These are phyloP conservation scores for Patiria miniata DNA, from an alignment of 35 echinoderm and acorn worm genomes.

Conservation along the genomic window DNA sequence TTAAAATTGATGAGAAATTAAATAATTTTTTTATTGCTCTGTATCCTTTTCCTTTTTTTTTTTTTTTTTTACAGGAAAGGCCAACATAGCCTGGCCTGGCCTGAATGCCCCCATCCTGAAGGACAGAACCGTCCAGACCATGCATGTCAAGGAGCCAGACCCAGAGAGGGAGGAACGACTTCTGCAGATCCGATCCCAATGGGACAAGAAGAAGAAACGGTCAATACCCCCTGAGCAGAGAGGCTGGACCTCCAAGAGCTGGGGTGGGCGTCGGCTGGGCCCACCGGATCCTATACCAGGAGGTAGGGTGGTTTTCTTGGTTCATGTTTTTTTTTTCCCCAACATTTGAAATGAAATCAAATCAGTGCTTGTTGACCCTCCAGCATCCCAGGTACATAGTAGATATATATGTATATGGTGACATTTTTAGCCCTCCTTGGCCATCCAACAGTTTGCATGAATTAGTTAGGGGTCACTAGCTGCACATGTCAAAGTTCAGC, in stretches of 20 bases:
- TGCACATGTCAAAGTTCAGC: too few species aligned
- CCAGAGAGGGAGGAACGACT: slow-evolving; percentile 72
- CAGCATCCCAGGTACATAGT: neutral
- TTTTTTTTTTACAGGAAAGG: slow-evolving; percentile 49
- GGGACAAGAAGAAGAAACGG: slow-evolving; percentile 83
- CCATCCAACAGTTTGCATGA: too few species aligned
- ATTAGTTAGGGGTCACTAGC: too few species aligned
- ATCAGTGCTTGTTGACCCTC: too few species aligned
- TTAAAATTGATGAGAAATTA: too few species aligned
- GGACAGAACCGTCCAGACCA: slow-evolving; percentile 64
- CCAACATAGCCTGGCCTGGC: slow-evolving; percentile 80
- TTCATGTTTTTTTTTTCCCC: too few species aligned
- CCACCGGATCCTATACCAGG: slow-evolving; percentile 97
- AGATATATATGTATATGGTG: neutral
- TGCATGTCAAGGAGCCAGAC: slow-evolving; percentile 67
- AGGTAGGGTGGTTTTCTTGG: slow-evolving; percentile 39
- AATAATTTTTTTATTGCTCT: too few species aligned
- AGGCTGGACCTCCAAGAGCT: slow-evolving; percentile 96
- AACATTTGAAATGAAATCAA: too few species aligned
- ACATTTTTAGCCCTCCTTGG: too few species aligned
- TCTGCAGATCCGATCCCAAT: slow-evolving; percentile 58
- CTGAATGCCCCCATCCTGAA: slow-evolving; percentile 78
- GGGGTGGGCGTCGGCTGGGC: slow-evolving; percentile 81
- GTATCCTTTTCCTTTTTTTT: neutral
- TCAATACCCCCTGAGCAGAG: slow-evolving; percentile 76